These are phyloP conservation scores for Columbina picui DNA, from an alignment of 2,113 vertebrate genomes.

Conservation along the genomic window DNA sequence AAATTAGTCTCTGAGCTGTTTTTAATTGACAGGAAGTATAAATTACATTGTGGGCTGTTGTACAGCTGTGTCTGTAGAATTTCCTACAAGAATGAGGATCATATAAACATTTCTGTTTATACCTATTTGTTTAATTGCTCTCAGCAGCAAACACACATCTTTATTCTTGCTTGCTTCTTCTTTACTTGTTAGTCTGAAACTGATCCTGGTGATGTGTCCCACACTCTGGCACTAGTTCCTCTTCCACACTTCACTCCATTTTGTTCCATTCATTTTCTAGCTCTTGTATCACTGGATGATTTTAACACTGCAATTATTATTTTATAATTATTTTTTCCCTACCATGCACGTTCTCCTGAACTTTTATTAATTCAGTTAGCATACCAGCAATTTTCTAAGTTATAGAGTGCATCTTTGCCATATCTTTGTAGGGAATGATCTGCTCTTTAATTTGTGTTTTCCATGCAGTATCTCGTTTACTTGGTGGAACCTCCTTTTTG, in stretches of 20 bases:
- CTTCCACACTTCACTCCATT: background rate
- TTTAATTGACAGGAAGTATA: background rate
- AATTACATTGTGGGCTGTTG: background rate
- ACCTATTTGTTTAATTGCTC: background rate
- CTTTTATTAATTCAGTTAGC: background rate
- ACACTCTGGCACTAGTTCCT: background rate
- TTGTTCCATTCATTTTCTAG: background rate
- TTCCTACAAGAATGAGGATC: background rate
- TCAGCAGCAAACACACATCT: background rate
- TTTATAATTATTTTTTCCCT: background rate
- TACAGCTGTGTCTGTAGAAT: background rate
- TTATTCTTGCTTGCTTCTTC: background rate
- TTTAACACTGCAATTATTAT: background rate
- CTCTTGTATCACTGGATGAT: background rate
- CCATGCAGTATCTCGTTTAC: background rate
- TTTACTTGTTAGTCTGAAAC: constrained; percentile 6
- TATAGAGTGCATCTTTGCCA: rapidly evolving
- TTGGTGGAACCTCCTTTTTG: background rate
- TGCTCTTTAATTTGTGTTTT: background rate
- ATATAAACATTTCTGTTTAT: background rate
- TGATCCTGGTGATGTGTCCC: background rate
- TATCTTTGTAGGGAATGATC: background rate
- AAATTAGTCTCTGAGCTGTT: background rate
- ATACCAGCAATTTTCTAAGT: background rate
- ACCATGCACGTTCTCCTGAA: background rate